Base-by-base conservation (phyloP, 2,888 invertebrate species). In the Sthenelais limicola region DNA sequence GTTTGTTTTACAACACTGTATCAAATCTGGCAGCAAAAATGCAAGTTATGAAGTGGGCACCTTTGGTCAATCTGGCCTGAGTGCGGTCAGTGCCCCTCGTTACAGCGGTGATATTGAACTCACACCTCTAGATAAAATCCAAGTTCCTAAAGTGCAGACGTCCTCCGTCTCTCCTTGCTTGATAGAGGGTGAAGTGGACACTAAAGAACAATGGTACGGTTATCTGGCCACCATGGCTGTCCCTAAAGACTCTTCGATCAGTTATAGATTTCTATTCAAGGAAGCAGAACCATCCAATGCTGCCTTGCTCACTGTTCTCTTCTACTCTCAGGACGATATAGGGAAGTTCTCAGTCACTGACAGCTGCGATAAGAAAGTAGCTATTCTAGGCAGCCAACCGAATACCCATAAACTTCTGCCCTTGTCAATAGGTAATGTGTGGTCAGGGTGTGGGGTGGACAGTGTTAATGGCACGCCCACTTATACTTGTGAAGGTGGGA, bases 221-320 rank as follows among this genome's bases (percentile, higher is more conserved):
- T 69, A 69, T 54, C 49, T 69, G 38, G 69, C 69, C 33, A 69
- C 51, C 51, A 69, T 69, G 69, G 33, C 35, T 52, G 52, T 69
- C 21, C 69, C 69, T 21, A 21, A 32, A 7, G 69, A 69, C 52
- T 69, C 69, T 12, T 49, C 49, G 52, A 69, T 69, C 69, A 69
- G 69, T 38, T 69, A 69, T 24, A 52, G 38, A 26, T 69, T 69
- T 51, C 24, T 69, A 24, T 69, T 69, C 54, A 69, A 69, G 38
- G 49, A 49, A 38, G 54, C 32, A 15, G 69, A 69, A 28, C 69
- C 69, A 3, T 69, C 69, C 3, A 69, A 69, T 28, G 69, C 32
- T 12, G 69, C 69, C n/a, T 54, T 49, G 9, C 38, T 69, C 35
- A 69, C 35, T 24, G 69, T 69, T 1, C 54, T 69, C 7, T 69